A percentile compares a stretch with the other conserved stretches of the same genome.
Evolutionary conservation across 2,113 vertebrate species (phyloP).

Genomic region (Mormyrus lacerda): DNA sequence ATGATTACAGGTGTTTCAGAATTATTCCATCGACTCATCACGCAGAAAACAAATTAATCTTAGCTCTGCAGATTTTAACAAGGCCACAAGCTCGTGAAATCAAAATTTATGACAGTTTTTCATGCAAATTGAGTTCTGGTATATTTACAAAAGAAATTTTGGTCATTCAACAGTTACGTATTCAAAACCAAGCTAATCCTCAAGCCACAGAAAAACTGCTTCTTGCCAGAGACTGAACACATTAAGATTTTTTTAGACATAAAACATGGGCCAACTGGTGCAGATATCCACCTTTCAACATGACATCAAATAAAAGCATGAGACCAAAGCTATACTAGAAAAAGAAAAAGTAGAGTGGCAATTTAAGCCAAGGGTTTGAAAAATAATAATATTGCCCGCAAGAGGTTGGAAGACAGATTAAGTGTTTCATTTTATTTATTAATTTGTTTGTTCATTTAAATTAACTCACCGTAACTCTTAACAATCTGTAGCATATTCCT

Average conservation of each 20-base stretch:
- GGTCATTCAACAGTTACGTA: background rate
- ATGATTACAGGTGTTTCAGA: background rate
- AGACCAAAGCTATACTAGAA: background rate
- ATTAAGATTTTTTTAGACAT: background rate
- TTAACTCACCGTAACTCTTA: background rate
- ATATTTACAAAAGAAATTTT: background rate
- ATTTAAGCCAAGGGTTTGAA: background rate
- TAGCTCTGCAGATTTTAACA: background rate
- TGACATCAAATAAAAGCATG: background rate
- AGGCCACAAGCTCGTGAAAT: background rate
- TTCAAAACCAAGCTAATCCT: background rate
- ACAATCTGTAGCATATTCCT: background rate
- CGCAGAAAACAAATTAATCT: background rate
- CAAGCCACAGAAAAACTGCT: background rate
- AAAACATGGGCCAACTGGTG: background rate
- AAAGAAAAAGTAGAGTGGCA: background rate
- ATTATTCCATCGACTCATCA: background rate
- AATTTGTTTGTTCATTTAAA: background rate
- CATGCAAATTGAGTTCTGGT: background rate
- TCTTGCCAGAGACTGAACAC: background rate
- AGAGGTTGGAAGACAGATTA: background rate
- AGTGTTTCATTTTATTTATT: background rate
- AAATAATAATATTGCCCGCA: background rate
- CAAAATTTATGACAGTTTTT: background rate
- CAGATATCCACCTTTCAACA: background rate